Evolutionary conservation across 2,888 invertebrate species (phyloP).

Genomic region (Bombylius major): DNA sequence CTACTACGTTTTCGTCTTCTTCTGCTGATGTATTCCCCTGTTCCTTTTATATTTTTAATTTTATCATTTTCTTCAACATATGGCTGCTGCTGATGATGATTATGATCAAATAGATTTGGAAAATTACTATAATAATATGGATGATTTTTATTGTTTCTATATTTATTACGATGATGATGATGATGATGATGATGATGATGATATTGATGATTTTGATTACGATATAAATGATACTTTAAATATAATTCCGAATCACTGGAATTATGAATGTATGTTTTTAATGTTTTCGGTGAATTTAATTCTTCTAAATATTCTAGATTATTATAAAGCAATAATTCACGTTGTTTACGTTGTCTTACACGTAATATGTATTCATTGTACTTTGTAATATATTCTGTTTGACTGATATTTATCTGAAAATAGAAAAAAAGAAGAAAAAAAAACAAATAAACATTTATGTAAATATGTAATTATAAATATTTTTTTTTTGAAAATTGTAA

Average conservation of each 20-base stretch:
- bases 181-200: too few species aligned
- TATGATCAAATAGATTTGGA: too few species aligned
- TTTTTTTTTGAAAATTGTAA: too few species aligned
- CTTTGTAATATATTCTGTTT: conserved; percentile 48
- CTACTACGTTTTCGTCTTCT: too few species aligned
- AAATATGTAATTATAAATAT: too few species aligned
- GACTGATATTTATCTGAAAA: conserved; percentile 52
- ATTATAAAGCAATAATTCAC: conserved; percentile 10
- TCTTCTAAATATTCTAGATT: conserved; percentile 1
- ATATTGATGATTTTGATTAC: neutral
- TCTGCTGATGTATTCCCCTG: too few species aligned
- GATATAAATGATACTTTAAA: neutral
- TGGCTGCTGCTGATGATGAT: neutral
- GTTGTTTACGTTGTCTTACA: conserved; percentile 26
- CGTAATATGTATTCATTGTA: conserved; percentile 45
- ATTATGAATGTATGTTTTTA: conserved; percentile 17
- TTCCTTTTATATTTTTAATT: neutral
- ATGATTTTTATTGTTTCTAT: neutral
- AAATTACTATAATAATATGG: too few species aligned
- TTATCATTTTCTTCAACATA: neutral
- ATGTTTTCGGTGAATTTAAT: conserved; percentile 14
- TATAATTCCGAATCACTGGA: conserved; percentile 1
- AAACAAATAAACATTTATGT: neutral
- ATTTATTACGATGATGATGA: neutral
- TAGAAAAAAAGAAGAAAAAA: conserved; percentile 12